Evolutionary conservation across 2,888 invertebrate species (phyloP), one percentile per base, ranked within the genome.

Genomic region (Lasioglossum figueresi): DNA sequence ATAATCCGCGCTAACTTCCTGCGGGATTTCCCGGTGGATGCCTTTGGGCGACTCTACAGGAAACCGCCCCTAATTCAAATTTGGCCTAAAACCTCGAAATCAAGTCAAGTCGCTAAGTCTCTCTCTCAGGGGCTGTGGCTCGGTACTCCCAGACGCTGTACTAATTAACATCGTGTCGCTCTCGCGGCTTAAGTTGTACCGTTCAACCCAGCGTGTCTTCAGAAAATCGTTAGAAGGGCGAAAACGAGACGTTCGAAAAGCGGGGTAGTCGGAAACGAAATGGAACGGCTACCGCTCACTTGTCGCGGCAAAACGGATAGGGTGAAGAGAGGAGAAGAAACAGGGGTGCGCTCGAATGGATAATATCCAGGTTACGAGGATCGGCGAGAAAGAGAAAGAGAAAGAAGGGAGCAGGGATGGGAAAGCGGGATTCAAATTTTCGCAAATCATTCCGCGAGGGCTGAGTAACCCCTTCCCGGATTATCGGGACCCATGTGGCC

Each of bases 131-230:
- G 88, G 68, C 37, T 59, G 90, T 88, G 87, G 80, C 85, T 74
- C 89, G 86, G 68, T 37, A 10, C 88, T 87, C 87, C 87, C 91
- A 92, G 92, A 92, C 93, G 91, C 88, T 88, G 90, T 92, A 93
- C 95, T 95, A 95, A 95, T 95, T 95, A 95, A 94, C 95, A 95
- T 94, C 94, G 93, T 94, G 94, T 95, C 93, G 93, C 91, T 92
- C 84, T 74, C 82, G 81, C 81, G 85, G 82, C 90, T 90, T 89
- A 87, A 86, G 88, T 85, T 84, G 81, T 74, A 80, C 70, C 63
- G 86, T 80, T 87, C 90, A 79, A 83, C 84, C 80, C 48, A 43
- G 40, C 63, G 43, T 73, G 91, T 92, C 91, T 92, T 92, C 89
- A 87, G 89, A 92, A 92, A 92, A 93, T 93, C 93, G 92, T 94